phyloP scores from a whole-genome alignment of 30 jellyfish, hydroid and myxozoan species.

The Pseudorhiza aurosa region DNA sequence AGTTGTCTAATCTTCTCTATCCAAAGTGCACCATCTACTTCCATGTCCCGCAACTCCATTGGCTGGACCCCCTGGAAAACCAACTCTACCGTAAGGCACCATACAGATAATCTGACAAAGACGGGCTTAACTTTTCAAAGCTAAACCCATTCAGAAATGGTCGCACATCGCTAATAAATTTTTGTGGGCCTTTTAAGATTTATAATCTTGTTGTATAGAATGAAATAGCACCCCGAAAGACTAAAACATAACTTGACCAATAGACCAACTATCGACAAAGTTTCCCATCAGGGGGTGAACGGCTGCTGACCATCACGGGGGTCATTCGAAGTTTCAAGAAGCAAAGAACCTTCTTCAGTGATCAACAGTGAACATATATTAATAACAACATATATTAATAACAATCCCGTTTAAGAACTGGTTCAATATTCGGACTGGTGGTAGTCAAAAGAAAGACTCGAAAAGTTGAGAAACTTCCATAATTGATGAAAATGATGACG shows the following conservation, averaged over 20 bases:
- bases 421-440: no score
- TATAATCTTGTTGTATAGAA: slow-evolving; percentile 8
- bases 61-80: slow-evolving; percentile 3
- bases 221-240: neutral
- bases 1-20: no score
- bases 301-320: neutral
- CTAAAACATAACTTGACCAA: neutral
- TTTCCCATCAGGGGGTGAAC: slow-evolving; percentile 31
- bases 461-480: no score
- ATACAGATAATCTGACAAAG: slow-evolving; percentile 14
- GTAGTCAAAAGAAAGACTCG: no score
- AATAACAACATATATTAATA: no score
- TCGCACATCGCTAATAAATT: slow-evolving; percentile 22
- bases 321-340: no score
- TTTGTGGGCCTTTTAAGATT: slow-evolving; percentile 32
- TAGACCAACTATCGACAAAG: neutral
- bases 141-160: slow-evolving; percentile 9
- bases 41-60: neutral
- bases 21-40: neutral
- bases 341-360: no score
- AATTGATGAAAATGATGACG: no score
- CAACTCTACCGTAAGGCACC: neutral
- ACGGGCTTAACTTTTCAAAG: slow-evolving; percentile 15
- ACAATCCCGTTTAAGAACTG: no score
- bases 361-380: no score